phyloP scores from a whole-genome alignment of 1,140 invertebrate species.

The Conus betulinus region DNA sequence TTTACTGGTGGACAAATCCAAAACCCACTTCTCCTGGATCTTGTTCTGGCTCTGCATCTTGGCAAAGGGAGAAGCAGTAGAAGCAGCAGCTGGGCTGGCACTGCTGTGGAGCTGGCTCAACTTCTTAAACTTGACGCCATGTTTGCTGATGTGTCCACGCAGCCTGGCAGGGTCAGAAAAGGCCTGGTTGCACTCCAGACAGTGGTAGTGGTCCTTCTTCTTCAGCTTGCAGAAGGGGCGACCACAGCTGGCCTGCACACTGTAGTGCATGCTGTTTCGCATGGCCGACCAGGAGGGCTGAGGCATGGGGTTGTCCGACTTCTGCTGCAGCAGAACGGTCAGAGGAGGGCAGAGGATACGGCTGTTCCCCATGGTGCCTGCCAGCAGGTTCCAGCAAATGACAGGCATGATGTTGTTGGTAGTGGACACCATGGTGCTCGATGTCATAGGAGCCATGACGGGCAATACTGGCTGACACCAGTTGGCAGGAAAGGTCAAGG shows the following conservation, averaged over 20 bases:
- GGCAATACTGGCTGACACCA: conserved; percentile 27
- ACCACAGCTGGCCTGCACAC: conserved; percentile 81
- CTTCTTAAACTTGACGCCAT: conserved; percentile 67
- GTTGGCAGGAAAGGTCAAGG: conserved; percentile 42
- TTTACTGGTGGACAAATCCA: conserved; percentile 37
- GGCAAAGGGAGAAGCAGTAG: neutral
- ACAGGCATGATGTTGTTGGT: conserved; percentile 18
- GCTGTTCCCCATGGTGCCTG: conserved; percentile 42
- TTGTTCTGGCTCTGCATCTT: neutral
- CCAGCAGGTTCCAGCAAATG: conserved; percentile 37
- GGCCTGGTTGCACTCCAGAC: conserved; percentile 89
- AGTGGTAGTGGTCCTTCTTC: conserved; percentile 89
- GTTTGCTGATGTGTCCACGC: conserved; percentile 75
- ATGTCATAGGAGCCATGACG: conserved; percentile 36
- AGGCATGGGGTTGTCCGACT: conserved; percentile 46
- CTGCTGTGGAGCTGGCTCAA: conserved; percentile 10
- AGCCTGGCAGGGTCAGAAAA: conserved; percentile 75
- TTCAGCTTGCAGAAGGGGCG: conserved; percentile 91
- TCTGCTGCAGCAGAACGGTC: conserved; percentile 71
- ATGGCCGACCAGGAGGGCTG: conserved; percentile 59
- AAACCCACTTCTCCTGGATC: neutral
- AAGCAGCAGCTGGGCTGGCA: neutral
- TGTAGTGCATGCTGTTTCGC: conserved; percentile 65
- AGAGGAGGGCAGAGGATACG: conserved; percentile 53
- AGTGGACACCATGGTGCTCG: conserved; percentile 13